Evolutionary conservation across 2,888 invertebrate genomes (phyloP).

Genomic region (Pterobdella sp.): DNA sequence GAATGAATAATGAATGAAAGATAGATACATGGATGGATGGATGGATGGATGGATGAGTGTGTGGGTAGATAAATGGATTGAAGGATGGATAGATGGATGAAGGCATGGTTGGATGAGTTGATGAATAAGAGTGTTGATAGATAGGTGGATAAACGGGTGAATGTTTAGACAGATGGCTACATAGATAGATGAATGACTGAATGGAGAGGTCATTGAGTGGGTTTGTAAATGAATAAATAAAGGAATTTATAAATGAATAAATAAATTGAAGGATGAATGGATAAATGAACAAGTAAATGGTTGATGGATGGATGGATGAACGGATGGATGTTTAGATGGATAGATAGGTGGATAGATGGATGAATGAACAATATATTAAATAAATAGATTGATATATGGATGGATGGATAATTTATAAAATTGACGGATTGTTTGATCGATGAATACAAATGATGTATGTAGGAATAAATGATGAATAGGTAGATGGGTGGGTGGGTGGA

Average conservation of each 20-base stretch:
- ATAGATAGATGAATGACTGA: background rate
- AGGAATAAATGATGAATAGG: too few species aligned
- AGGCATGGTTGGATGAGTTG: background rate
- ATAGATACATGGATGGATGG: background rate
- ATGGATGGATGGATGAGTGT: slow-evolving; percentile 4
- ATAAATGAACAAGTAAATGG: too few species aligned
- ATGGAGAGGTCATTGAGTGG: slow-evolving; percentile 5
- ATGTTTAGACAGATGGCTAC: slow-evolving; percentile 5
- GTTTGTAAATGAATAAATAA: background rate
- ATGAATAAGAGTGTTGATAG: background rate
- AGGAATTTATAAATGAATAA: background rate
- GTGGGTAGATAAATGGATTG: background rate
- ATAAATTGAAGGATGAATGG: background rate
- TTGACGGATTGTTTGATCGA: too few species aligned
- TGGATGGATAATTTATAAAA: too few species aligned
- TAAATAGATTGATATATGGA: too few species aligned
- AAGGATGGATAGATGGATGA: background rate
- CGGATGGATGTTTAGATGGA: too few species aligned
- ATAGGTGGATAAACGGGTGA: background rate
- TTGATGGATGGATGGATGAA: too few species aligned
- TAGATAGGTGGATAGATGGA: too few species aligned
- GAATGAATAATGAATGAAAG: background rate
- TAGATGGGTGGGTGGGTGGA: too few species aligned
- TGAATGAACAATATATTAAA: too few species aligned
- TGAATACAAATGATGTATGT: too few species aligned